phyloP scores from a whole-genome alignment of 2,113 vertebrate species.

The Apteryx owenii region DNA sequence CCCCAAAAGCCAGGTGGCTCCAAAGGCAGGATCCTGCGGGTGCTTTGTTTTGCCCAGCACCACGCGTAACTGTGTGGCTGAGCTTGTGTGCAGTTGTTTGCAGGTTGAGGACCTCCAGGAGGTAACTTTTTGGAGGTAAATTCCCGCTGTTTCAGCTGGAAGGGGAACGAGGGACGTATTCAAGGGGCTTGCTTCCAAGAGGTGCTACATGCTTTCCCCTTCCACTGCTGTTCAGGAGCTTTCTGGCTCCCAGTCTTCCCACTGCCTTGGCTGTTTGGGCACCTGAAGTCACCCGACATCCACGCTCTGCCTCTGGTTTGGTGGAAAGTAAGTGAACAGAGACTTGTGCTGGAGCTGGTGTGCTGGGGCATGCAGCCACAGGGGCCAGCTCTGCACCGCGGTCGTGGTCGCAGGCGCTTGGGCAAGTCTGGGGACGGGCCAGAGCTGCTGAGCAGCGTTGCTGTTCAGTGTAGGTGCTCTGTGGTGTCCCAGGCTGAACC shows the following conservation, averaged over 20 bases:
- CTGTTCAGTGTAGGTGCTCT: neutral
- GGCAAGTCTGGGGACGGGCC: neutral
- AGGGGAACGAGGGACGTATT: neutral
- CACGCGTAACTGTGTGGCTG: neutral
- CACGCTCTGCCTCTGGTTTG: neutral
- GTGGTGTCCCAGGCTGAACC: neutral
- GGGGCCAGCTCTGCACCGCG: neutral
- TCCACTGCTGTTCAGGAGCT: neutral
- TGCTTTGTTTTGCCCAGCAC: neutral
- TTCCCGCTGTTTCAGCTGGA: neutral
- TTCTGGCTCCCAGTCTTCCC: neutral
- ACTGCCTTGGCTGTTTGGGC: neutral
- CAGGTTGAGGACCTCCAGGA: neutral
- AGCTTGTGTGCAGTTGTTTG: neutral
- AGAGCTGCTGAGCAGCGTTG: neutral
- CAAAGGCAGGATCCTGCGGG: neutral
- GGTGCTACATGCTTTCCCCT: neutral
- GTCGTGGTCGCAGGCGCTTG: fast-evolving
- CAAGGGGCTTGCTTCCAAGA: neutral
- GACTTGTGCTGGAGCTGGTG: neutral
- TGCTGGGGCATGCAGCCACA: neutral
- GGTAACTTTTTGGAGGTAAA: neutral
- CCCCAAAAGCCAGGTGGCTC: neutral
- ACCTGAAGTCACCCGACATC: neutral
- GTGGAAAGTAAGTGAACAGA: neutral